These are phyloP conservation scores for Caloenas nicobarica DNA, from an alignment of 2,113 vertebrate genomes.

Conservation along the genomic window DNA sequence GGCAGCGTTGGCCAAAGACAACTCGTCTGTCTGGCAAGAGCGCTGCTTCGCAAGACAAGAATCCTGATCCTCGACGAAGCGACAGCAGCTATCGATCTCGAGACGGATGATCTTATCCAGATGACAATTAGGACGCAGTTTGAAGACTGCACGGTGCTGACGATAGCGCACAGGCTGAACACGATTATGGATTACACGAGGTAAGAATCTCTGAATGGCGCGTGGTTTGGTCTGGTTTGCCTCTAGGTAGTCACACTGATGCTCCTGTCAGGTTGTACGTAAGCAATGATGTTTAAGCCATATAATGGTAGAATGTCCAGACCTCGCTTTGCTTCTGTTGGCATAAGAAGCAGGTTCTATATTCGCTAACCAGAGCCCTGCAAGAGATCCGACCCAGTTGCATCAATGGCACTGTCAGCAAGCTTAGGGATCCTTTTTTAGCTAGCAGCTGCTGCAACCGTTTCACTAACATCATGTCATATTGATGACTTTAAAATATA, in stretches of 20 bases:
- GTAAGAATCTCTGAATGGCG: constrained; percentile 26
- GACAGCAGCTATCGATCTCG: constrained; percentile 92
- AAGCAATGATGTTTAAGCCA: background rate
- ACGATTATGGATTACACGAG: constrained; percentile 98
- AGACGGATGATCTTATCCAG: constrained; percentile 96
- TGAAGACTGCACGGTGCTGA: constrained; percentile 91
- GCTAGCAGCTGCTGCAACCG: background rate
- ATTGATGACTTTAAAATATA: background rate
- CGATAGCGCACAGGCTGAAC: constrained; percentile 96
- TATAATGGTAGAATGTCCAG: background rate
- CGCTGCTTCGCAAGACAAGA: constrained; percentile 90
- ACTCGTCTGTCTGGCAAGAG: constrained; percentile 91
- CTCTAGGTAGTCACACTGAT: background rate
- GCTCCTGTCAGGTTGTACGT: background rate
- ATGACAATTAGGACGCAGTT: constrained; percentile 93
- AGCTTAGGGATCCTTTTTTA: background rate
- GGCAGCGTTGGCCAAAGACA: constrained; percentile 92
- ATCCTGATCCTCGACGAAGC: constrained; percentile 94
- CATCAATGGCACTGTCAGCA: background rate
- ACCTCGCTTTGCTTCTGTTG: background rate
- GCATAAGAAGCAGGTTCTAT: background rate
- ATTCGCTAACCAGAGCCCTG: background rate
- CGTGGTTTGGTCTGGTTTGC: accelerated
- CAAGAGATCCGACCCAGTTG: background rate
- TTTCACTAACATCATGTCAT: background rate